Evolutionary conservation across 2,888 invertebrate species (phyloP).

Genomic region (Halocaridina rubra): DNA sequence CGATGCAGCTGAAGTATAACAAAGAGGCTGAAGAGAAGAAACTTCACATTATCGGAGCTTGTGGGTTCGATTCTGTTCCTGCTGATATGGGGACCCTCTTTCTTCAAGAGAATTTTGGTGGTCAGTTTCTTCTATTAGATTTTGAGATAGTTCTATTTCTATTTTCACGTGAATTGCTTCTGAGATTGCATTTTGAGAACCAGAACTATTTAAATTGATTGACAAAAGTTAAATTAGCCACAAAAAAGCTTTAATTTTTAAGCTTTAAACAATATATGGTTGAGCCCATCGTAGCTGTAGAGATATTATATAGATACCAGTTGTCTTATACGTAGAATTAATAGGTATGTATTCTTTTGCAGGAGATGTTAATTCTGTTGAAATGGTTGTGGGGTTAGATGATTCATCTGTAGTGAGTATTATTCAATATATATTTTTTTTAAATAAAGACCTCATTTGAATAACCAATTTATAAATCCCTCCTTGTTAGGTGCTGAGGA

Average conservation of each 20-base stretch:
- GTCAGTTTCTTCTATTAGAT: too few species aligned
- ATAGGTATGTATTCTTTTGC: neutral
- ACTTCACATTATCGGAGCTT: constrained; percentile 56
- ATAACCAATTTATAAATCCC: neutral
- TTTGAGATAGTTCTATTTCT: too few species aligned
- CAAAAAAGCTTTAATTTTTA: too few species aligned
- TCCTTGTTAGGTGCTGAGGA: neutral
- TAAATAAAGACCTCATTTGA: neutral
- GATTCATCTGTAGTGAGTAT: constrained; percentile 31
- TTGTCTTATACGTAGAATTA: too few species aligned
- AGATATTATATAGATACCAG: too few species aligned
- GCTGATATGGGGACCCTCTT: constrained; percentile 56
- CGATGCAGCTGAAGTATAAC: constrained; percentile 41
- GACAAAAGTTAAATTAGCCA: too few species aligned
- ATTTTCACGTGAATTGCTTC: too few species aligned
- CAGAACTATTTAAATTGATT: too few species aligned
- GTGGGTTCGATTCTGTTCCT: constrained; percentile 64
- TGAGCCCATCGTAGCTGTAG: too few species aligned
- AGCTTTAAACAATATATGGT: too few species aligned
- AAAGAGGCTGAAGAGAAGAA: constrained; percentile 51
- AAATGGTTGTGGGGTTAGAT: constrained; percentile 32
- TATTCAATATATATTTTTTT: neutral
- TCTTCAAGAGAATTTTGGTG: constrained; percentile 40
- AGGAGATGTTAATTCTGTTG: constrained; percentile 54
- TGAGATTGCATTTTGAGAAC: too few species aligned